These are phyloP conservation scores for Caretta caretta DNA, from an alignment of 2,113 vertebrate species.

Conservation along the genomic window DNA sequence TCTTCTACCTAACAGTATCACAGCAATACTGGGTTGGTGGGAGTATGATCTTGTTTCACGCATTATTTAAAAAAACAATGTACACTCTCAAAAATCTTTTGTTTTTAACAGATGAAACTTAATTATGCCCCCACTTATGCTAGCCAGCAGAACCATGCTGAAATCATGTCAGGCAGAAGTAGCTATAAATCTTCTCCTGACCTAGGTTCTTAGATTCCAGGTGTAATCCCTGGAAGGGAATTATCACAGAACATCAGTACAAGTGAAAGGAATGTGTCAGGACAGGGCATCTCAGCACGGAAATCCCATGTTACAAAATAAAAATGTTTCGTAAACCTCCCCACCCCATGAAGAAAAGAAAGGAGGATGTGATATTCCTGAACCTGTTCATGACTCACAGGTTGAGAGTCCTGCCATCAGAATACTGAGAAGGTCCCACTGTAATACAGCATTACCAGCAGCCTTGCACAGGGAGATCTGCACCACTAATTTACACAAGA, in stretches of 20 bases:
- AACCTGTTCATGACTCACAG: not conserved
- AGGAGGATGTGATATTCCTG: not conserved
- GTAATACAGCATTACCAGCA: not conserved
- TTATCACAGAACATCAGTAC: not conserved
- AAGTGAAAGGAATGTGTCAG: not conserved
- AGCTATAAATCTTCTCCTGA: not conserved
- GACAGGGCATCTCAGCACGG: no score
- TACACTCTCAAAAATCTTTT: not conserved
- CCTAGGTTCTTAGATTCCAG: not conserved
- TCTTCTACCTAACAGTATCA: not conserved
- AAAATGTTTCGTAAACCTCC: not conserved
- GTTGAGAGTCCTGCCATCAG: not conserved
- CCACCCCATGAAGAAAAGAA: not conserved
- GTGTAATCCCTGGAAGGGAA: not conserved
- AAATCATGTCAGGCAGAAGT: not conserved
- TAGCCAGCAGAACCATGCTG: not conserved
- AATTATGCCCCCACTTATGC: not conserved
- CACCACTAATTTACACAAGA: not conserved
- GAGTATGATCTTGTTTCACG: not conserved
- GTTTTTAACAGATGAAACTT: slow-evolving; percentile 5
- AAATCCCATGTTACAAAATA: not conserved
- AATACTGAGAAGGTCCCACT: not conserved
- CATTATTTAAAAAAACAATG: not conserved
- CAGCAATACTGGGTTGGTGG: not conserved
- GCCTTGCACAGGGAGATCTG: not conserved